Base-by-base conservation (phyloP, 2,888 invertebrate genomes). In the Amblyteles armatorius region DNA sequence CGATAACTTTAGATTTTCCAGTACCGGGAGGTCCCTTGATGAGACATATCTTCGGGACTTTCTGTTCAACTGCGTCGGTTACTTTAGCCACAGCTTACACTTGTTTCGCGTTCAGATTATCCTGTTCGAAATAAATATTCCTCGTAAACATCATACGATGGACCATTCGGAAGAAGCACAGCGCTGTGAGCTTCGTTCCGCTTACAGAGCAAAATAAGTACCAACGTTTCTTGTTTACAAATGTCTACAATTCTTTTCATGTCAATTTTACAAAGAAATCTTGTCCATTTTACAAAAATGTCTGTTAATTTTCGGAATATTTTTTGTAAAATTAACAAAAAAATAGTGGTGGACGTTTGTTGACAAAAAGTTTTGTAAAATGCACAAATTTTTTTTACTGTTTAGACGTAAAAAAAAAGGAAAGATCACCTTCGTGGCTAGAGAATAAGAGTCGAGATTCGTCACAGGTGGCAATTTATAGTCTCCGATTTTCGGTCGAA, bases 11-110 rank as follows among this genome's bases (percentile, higher is more conserved):
- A 0, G 98, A 97, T 94, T 98, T 98, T 87, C 98, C 98, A 3
- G 98, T 98, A 89, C 94, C 94, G 0, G 97, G 98, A 0, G 98
- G 98, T 0, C 98, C 98, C 91, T 98, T 97, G 77, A 98, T 95
- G 89, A 98, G 95, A 88, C 96, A 96, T 87, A 98, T 95, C 88
- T 96, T 96, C 0, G 97, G 95, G 50, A 94, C 92, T 3, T 91
- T 90, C 65, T 94, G 92, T 16, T 95, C 89, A 33, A 95, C 93
- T 40, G 95, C 93, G 55, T 94, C 91, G 26, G 95, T 94, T 0
- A 95, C 94, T 83, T 94, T 94, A 0, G 94, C 85, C n/a, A 97
- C 96, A 4, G 97, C 96, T 73, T 94, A 92, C 82, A 94, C 92
- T 93, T 98, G 98, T 86, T 95, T 95, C 0, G 92, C 85, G 90